Evolutionary conservation across 53 echinoderm and acorn worm species (phyloP).

Genomic region (Patiria pectinifera): DNA sequence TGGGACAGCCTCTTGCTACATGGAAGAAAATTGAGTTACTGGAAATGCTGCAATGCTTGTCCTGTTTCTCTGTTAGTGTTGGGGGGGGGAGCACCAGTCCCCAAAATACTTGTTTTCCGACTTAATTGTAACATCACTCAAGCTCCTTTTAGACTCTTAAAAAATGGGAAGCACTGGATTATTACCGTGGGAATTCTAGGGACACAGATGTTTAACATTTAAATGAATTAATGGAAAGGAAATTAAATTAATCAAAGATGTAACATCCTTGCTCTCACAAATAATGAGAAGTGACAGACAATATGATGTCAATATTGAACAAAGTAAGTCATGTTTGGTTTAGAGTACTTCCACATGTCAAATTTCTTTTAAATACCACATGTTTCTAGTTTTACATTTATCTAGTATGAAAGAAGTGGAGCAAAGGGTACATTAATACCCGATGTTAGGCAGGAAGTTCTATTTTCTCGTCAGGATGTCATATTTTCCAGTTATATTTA

Average conservation of each 20-base stretch:
- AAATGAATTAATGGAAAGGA: slow-evolving; percentile 2
- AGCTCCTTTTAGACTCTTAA: background rate
- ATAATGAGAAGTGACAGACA: background rate
- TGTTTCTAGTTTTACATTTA: too few species aligned
- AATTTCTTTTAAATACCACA: background rate
- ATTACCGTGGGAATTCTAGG: background rate
- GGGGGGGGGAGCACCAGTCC: slow-evolving; percentile 10
- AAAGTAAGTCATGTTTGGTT: background rate
- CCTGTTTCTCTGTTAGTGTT: background rate
- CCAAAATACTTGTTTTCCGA: background rate
- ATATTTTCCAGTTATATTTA: too few species aligned
- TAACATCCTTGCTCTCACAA: background rate
- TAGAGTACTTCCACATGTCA: background rate
- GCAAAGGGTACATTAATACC: too few species aligned
- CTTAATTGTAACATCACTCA: slow-evolving; percentile 34
- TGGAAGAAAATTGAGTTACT: slow-evolving; percentile 29
- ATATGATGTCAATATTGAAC: background rate
- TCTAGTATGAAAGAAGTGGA: background rate
- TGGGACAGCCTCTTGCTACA: slow-evolving; percentile 30
- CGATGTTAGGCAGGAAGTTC: too few species aligned
- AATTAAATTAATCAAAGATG: background rate
- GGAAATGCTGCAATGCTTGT: slow-evolving; percentile 2
- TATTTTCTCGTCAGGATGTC: too few species aligned
- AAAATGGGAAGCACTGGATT: background rate
- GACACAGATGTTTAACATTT: background rate